A percentile compares a stretch with the other conserved stretches of the same genome.
Evolutionary conservation across 2,113 vertebrate genomes (phyloP).

Genomic region (Coptodon rendalli): DNA sequence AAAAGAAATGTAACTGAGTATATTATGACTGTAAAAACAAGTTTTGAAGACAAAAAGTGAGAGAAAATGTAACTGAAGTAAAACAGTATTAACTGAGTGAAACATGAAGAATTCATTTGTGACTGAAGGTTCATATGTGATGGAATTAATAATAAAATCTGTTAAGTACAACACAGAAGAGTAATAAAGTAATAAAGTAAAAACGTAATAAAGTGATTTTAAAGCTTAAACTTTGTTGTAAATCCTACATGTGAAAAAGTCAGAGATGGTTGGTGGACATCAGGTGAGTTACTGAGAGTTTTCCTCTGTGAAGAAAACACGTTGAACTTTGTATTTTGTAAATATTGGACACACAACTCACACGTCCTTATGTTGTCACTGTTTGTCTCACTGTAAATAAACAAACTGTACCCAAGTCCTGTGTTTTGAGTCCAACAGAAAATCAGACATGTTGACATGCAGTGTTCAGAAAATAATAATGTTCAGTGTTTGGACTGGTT

Average conservation of each 20-base stretch:
- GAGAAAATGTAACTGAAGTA: neutral
- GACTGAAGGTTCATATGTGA: neutral
- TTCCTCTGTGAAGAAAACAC: neutral
- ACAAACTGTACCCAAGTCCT: neutral
- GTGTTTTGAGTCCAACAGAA: neutral
- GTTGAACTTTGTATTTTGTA: neutral
- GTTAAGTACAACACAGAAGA: neutral
- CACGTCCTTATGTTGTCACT: neutral
- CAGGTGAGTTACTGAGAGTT: neutral
- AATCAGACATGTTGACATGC: neutral
- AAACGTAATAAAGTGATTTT: neutral
- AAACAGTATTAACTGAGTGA: neutral
- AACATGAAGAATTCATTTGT: neutral
- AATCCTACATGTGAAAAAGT: neutral
- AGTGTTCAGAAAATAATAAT: neutral
- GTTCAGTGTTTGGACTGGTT: neutral
- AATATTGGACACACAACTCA: neutral
- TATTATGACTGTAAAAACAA: neutral
- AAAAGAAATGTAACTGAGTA: rapidly evolving
- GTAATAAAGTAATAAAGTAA: neutral
- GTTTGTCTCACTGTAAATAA: neutral
- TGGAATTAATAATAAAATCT: neutral
- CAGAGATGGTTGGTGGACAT: neutral
- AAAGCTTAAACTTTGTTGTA: neutral
- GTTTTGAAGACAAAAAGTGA: neutral